Conservation (phyloP, 2,113 vertebrate species). For the Bombycilla garrulus region DNA sequence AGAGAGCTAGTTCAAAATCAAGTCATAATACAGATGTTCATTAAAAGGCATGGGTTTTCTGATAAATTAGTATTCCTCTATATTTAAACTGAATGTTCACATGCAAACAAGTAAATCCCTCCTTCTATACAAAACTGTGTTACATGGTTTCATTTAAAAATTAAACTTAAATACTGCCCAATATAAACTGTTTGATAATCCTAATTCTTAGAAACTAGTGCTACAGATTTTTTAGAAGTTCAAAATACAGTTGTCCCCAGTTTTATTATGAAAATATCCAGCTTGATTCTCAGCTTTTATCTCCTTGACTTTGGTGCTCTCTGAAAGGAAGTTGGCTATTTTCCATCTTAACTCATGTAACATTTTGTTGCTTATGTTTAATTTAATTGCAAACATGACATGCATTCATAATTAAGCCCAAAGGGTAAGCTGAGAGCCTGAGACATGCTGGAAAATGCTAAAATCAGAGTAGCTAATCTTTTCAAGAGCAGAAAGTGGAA, state of each 20-base stretch:
- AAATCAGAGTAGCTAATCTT: conserved; percentile 14
- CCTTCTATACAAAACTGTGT: neutral
- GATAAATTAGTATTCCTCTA: neutral
- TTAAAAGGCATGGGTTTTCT: neutral
- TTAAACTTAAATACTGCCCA: neutral
- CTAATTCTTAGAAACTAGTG: neutral
- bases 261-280: conserved; percentile 6
- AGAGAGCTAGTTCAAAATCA: neutral
- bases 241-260: neutral
- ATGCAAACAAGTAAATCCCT: neutral
- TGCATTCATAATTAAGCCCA: conserved; percentile 60
- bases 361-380: conserved; percentile 60
- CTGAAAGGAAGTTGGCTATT: conserved; percentile 57
- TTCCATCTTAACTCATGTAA: conserved; percentile 67
- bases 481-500: conserved; percentile 29
- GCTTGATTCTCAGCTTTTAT: neutral
- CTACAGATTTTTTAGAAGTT: neutral
- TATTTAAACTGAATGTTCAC: neutral
- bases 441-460: conserved; percentile 18
- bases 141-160: neutral
- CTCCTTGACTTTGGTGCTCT: conserved; percentile 26
- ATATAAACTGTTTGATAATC: neutral
- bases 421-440: neutral
- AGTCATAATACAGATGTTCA: neutral
- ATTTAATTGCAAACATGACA: conserved; percentile 62